Percentiles rank a stretch among this genome's conserved stretches.
Evolutionary conservation across 2,888 invertebrate species (phyloP).

Genomic region (Fissipunctia ypsillon): DNA sequence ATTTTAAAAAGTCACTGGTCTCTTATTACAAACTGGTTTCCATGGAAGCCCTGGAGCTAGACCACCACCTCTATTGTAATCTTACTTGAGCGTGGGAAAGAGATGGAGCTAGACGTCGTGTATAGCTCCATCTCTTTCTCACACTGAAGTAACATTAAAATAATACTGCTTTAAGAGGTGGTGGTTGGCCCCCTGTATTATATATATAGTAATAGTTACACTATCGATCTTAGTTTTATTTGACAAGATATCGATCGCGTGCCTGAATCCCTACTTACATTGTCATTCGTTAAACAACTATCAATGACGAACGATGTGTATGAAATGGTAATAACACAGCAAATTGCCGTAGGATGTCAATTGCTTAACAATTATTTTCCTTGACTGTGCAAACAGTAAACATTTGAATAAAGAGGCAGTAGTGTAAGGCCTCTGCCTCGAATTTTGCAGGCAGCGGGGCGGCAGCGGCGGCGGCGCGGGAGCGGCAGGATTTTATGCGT

Average conservation of each 20-base stretch:
- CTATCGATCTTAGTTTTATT: slow-evolving; percentile 2
- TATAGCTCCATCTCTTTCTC: too few relatives aligned
- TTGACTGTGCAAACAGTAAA: neutral
- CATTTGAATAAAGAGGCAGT: neutral
- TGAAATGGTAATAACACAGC: neutral
- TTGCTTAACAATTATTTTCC: neutral
- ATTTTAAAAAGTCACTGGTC: slow-evolving; percentile 1
- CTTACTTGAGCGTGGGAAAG: too few relatives aligned
- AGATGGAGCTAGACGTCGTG: too few relatives aligned
- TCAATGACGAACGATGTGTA: too few relatives aligned
- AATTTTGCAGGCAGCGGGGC: too few relatives aligned
- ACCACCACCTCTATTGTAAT: too few relatives aligned
- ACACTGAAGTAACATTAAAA: too few relatives aligned
- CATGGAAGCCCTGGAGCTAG: slow-evolving; percentile 14
- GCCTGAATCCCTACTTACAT: slow-evolving; percentile 10
- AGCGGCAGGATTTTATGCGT: too few relatives aligned
- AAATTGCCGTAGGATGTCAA: neutral
- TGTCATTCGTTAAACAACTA: neutral
- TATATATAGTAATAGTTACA: neutral
- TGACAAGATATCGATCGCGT: neutral
- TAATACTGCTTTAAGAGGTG: too few relatives aligned
- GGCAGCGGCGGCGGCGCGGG: too few relatives aligned
- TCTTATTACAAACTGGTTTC: neutral
- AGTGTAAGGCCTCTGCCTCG: too few relatives aligned
- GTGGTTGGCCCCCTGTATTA: too few relatives aligned